Evolutionary conservation across 2,797 vertebrate genomes (phyloP).

Genomic region (Coranthus polyacanthus): DNA sequence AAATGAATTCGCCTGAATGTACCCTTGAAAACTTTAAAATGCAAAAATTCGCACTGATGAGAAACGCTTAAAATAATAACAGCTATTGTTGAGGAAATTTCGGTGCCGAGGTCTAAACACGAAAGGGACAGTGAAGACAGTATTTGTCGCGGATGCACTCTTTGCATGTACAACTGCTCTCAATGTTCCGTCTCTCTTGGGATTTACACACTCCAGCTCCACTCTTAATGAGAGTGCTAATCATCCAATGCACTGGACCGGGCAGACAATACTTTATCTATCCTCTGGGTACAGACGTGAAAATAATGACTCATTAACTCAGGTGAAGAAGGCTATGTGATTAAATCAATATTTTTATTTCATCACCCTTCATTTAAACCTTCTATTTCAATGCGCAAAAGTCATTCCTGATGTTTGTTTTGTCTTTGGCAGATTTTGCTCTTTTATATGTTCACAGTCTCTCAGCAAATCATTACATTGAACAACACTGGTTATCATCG

Average conservation of each 20-base stretch:
- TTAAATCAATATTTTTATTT: constrained; percentile 70
- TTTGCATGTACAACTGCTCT: constrained; percentile 47
- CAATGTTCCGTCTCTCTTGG: constrained; percentile 51
- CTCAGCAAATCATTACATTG: constrained; percentile 19
- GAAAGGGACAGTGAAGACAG: constrained; percentile 19
- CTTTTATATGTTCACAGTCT: constrained; percentile 17
- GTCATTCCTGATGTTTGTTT: constrained; percentile 10
- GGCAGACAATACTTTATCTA: constrained; percentile 69
- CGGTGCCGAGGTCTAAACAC: constrained; percentile 29
- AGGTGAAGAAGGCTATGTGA: constrained; percentile 54
- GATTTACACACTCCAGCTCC: constrained; percentile 69
- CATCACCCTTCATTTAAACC: constrained; percentile 39
- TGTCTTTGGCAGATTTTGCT: not conserved
- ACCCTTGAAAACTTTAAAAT: not conserved
- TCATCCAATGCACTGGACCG: constrained; percentile 69
- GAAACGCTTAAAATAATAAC: not conserved
- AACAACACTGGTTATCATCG: not conserved
- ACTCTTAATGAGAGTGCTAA: constrained; percentile 75
- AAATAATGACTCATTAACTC: constrained; percentile 73
- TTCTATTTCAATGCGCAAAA: constrained; percentile 9
- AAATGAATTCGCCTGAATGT: not conserved
- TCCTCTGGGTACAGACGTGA: constrained; percentile 61
- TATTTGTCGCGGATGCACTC: constrained; percentile 34
- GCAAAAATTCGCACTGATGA: too few relatives aligned
- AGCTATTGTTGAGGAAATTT: too few relatives aligned